Evolutionary conservation across 2,113 vertebrate genomes (phyloP).

Genomic region (Coptodon rendalli): DNA sequence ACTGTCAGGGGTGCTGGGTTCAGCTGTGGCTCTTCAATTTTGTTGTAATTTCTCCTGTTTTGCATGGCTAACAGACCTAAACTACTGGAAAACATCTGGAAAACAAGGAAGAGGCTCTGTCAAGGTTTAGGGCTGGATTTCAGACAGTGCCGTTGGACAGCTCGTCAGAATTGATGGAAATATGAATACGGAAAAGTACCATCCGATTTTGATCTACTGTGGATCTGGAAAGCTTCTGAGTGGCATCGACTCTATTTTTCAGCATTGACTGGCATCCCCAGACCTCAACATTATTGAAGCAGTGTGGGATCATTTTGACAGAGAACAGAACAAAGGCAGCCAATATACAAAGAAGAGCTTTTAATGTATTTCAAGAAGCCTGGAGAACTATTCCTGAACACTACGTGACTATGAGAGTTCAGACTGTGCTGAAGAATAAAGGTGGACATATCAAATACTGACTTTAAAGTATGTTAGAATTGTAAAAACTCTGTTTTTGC

Average conservation of each 20-base stretch:
- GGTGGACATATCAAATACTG: neutral
- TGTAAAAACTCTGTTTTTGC: neutral
- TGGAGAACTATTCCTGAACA: neutral
- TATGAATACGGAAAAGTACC: neutral
- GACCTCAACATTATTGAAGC: neutral
- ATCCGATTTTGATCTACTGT: neutral
- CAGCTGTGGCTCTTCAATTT: neutral
- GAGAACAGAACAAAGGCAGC: neutral
- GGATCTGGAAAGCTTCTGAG: neutral
- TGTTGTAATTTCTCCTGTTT: neutral
- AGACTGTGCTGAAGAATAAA: neutral
- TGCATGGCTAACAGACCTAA: neutral
- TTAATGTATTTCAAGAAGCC: neutral
- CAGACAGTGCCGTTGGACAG: neutral
- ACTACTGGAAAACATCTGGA: neutral
- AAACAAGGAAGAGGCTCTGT: neutral
- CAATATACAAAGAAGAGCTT: neutral
- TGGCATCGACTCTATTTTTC: neutral
- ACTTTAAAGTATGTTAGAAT: neutral
- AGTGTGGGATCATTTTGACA: neutral
- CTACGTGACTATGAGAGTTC: accelerated
- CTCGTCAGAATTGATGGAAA: neutral
- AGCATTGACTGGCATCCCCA: neutral
- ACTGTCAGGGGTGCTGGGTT: neutral
- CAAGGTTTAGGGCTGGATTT: neutral